Evolutionary conservation across 2,888 invertebrate genomes (phyloP).

Genomic region (Himalopsyche anomala): DNA sequence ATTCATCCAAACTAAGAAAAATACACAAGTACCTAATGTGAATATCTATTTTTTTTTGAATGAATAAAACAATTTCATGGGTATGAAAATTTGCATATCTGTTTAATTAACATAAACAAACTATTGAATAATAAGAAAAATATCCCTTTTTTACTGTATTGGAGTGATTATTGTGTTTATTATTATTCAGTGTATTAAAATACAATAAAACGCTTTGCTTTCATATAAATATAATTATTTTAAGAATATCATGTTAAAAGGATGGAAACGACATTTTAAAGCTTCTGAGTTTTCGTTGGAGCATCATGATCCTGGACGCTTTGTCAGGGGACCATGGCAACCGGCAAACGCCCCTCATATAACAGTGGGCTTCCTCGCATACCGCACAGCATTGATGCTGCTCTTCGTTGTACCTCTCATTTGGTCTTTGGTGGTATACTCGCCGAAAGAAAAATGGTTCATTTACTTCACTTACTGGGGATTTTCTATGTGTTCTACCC

Average conservation of each 20-base stretch:
- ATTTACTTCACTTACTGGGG: constrained; percentile 79
- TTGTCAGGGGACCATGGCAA: constrained; percentile 63
- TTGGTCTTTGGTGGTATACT: constrained; percentile 60
- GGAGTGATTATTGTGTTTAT: too few species aligned
- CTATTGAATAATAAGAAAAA: not conserved
- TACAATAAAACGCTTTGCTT: not conserved
- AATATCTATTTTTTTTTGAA: too few species aligned
- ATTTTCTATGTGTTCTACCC: constrained; percentile 74
- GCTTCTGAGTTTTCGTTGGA: constrained; percentile 52
- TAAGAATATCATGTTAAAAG: constrained; percentile 50
- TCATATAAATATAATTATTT: not conserved
- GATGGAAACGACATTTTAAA: constrained; percentile 58
- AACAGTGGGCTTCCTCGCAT: constrained; percentile 51
- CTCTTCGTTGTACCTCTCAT: constrained; percentile 51
- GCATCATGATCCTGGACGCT: constrained; percentile 60
- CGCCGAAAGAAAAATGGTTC: constrained; percentile 72
- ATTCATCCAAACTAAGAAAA: too few species aligned
- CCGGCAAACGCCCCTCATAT: constrained; percentile 44
- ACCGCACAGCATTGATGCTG: constrained; percentile 54
- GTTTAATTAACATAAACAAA: not conserved
- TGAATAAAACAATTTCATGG: too few species aligned
- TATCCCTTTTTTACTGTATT: not conserved
- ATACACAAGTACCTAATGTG: too few species aligned
- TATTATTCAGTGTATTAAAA: too few species aligned
- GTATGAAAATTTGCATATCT: too few species aligned